Conservation (phyloP, 2,797 vertebrate genomes). For the Lates japonicus region DNA sequence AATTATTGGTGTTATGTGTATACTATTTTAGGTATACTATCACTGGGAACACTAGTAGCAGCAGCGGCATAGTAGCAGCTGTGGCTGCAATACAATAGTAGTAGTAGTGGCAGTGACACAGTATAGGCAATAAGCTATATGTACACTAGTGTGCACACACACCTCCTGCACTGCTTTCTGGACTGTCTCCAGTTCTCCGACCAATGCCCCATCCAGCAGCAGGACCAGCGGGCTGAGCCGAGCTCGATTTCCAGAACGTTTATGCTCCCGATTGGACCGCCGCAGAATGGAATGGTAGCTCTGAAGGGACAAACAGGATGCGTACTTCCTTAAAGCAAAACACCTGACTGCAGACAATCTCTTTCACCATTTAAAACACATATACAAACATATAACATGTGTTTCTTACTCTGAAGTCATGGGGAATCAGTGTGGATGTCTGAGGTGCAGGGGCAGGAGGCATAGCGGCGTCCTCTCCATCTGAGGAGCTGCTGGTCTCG, state of each 20-base stretch:
- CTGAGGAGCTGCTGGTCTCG: conserved; percentile 81
- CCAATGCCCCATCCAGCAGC: conserved; percentile 90
- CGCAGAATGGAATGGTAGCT: conserved; percentile 89
- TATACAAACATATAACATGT: too few relatives aligned
- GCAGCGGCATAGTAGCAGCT: not conserved
- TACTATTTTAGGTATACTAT: not conserved
- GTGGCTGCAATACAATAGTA: not conserved
- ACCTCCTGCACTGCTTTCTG: conserved; percentile 92
- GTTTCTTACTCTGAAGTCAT: conserved; percentile 69
- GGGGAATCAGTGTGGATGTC: conserved; percentile 4
- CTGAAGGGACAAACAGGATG: conserved; percentile 71
- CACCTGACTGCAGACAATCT: not conserved
- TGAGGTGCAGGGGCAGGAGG: conserved; percentile 17
- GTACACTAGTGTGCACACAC: conserved; percentile 1
- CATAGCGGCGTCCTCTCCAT: conserved; percentile 74
- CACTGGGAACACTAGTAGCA: not conserved
- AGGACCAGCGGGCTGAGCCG: conserved; percentile 91
- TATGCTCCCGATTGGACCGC: conserved; percentile 70
- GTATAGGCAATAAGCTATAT: not conserved
- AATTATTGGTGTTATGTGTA: not conserved
- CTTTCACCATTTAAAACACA: not conserved
- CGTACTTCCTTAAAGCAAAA: not conserved
- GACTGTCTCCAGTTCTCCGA: conserved; percentile 93
- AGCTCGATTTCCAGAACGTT: conserved; percentile 77
- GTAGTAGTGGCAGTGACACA: not conserved